A percentile compares a stretch with the other conserved stretches of the same genome.
Conservation (phyloP, 2,888 invertebrate genomes). For the Xylophagus ater region DNA sequence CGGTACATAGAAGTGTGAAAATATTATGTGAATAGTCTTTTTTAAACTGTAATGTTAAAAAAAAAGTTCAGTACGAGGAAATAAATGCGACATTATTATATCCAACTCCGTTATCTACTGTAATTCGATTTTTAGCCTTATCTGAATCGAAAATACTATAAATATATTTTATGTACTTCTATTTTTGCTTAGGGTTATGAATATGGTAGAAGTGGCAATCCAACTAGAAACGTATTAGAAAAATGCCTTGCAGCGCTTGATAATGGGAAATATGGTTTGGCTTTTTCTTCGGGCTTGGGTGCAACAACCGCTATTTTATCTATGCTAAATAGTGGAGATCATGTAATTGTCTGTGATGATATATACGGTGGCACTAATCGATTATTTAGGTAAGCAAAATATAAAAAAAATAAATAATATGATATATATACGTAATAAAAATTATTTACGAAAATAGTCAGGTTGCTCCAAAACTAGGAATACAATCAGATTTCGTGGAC, state of each 20-base stretch:
- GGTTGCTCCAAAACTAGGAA: conserved; percentile 52
- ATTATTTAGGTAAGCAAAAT: conserved; percentile 47
- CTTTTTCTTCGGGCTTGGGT: conserved; percentile 86
- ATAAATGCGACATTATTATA: too few relatives aligned
- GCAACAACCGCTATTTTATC: conserved; percentile 65
- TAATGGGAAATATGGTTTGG: conserved; percentile 68
- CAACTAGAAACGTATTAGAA: conserved; percentile 80
- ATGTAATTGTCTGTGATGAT: conserved; percentile 82
- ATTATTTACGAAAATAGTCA: conserved; percentile 35
- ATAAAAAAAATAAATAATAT: not conserved
- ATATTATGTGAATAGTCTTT: too few relatives aligned
- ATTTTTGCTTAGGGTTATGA: conserved; percentile 86
- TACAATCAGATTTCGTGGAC: conserved; percentile 69
- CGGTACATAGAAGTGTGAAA: too few relatives aligned
- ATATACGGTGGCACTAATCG: conserved; percentile 90
- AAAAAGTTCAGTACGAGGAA: too few relatives aligned
- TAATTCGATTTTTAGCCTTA: too few relatives aligned
- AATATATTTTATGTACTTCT: too few relatives aligned
- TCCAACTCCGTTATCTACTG: too few relatives aligned
- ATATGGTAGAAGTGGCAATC: conserved; percentile 90
- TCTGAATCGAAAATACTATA: too few relatives aligned
- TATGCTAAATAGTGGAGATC: conserved; percentile 74
- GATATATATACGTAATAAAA: not conserved
- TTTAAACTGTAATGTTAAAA: too few relatives aligned
- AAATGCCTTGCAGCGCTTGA: conserved; percentile 83